Conservation (phyloP, 2,113 vertebrate genomes). For the Aptenodytes patagonicus region DNA sequence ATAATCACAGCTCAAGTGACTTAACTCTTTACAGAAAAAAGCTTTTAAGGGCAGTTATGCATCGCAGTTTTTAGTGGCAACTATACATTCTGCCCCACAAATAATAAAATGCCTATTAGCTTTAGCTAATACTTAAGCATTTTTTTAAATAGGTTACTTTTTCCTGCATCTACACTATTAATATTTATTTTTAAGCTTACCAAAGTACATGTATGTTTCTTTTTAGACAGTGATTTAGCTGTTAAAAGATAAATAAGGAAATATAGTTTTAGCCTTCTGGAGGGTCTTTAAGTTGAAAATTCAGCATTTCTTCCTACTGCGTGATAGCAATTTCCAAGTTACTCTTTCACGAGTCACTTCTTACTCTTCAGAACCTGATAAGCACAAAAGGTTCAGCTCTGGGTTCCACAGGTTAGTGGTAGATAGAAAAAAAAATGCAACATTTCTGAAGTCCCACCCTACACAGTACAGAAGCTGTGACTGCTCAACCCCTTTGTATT, state of each 20-base stretch:
- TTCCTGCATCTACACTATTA: neutral
- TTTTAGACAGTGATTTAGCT: neutral
- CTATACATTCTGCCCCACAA: neutral
- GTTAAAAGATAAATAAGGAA: neutral
- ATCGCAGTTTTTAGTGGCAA: neutral
- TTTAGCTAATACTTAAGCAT: neutral
- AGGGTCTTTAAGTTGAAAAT: neutral
- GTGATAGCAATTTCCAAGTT: neutral
- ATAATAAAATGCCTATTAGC: neutral
- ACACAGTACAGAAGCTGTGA: neutral
- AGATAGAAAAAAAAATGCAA: neutral
- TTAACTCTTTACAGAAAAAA: neutral
- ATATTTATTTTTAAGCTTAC: neutral
- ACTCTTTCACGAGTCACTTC: neutral
- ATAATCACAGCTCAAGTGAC: neutral
- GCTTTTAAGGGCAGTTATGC: neutral
- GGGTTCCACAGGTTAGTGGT: neutral
- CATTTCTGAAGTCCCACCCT: neutral
- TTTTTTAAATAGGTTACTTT: neutral
- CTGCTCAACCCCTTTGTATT: neutral
- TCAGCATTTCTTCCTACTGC: neutral
- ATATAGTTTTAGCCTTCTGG: neutral
- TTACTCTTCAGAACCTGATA: neutral
- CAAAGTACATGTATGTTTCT: neutral
- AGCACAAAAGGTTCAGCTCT: neutral